Percentiles rank a stretch among this genome's conserved stretches.
Conservation (phyloP, 2,888 invertebrate species). For the Heliconius sara region DNA sequence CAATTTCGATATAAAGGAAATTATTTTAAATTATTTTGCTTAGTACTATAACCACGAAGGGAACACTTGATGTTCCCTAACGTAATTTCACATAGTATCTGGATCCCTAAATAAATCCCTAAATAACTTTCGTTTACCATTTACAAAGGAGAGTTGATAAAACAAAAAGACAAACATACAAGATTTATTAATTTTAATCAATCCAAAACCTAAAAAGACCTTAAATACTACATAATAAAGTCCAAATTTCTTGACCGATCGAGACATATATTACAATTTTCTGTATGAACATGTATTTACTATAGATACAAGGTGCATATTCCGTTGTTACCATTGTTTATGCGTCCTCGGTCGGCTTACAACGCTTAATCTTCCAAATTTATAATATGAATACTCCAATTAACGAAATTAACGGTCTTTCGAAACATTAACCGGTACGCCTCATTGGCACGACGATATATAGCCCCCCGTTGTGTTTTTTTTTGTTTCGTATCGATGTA, state of each 20-base stretch:
- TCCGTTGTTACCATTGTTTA: slow-evolving; percentile 6
- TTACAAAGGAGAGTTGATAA: neutral
- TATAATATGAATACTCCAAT: slow-evolving; percentile 74
- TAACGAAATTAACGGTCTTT: slow-evolving; percentile 63
- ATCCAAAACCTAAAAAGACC: neutral
- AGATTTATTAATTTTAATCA: slow-evolving; percentile 5
- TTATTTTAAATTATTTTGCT: too few relatives aligned
- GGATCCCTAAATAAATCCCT: neutral
- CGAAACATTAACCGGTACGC: slow-evolving; percentile 54
- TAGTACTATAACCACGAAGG: neutral
- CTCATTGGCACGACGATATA: slow-evolving; percentile 49
- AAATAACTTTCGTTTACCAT: neutral
- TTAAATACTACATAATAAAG: neutral
- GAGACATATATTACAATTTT: neutral
- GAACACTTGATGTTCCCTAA: neutral
- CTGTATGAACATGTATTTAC: neutral
- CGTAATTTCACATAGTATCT: neutral
- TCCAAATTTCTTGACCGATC: neutral
- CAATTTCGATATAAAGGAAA: too few relatives aligned
- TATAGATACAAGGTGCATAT: slow-evolving; percentile 11
- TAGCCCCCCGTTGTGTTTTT: slow-evolving; percentile 57
- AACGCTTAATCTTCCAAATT: slow-evolving; percentile 63
- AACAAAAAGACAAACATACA: slow-evolving; percentile 3
- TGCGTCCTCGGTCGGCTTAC: slow-evolving; percentile 21
- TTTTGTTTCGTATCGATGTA: slow-evolving; percentile 53